phyloP scores from a whole-genome alignment of 2,888 invertebrate species.

The Aphrophora alni region DNA sequence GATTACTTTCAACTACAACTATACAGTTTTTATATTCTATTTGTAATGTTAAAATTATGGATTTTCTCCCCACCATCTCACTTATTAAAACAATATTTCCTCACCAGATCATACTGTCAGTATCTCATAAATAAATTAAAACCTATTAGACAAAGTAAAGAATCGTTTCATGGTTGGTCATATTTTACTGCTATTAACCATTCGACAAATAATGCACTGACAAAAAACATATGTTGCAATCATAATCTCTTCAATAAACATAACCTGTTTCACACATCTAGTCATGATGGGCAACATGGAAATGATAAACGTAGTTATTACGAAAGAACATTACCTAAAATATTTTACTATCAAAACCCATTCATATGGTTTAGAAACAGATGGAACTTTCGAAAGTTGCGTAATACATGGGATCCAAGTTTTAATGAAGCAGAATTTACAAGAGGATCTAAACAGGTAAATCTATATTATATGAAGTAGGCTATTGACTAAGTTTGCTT shows the following conservation, averaged over 20 bases:
- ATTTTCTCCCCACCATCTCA: not conserved
- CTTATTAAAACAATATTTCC: not conserved
- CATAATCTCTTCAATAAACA: not conserved
- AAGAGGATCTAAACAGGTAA: not conserved
- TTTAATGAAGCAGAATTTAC: slow-evolving; percentile 1
- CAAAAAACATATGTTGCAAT: not conserved
- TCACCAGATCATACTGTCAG: not conserved
- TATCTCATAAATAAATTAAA: not conserved
- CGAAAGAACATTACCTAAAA: not conserved
- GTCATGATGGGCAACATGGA: not conserved
- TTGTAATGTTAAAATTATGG: not conserved
- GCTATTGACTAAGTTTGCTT: too few species aligned
- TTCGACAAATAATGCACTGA: not conserved
- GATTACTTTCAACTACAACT: not conserved
- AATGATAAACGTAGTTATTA: not conserved
- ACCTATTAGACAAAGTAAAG: not conserved
- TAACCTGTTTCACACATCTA: not conserved
- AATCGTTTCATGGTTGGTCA: not conserved
- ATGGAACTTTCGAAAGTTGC: not conserved
- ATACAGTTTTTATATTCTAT: not conserved
- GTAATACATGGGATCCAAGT: not conserved
- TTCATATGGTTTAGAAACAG: not conserved
- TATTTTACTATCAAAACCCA: not conserved
- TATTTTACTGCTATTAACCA: not conserved
- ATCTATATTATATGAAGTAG: too few species aligned